Evolutionary conservation across 23 tunicate species (phyloP), one percentile per base, ranked within the genome.

Genomic region (Pegea sp.): DNA sequence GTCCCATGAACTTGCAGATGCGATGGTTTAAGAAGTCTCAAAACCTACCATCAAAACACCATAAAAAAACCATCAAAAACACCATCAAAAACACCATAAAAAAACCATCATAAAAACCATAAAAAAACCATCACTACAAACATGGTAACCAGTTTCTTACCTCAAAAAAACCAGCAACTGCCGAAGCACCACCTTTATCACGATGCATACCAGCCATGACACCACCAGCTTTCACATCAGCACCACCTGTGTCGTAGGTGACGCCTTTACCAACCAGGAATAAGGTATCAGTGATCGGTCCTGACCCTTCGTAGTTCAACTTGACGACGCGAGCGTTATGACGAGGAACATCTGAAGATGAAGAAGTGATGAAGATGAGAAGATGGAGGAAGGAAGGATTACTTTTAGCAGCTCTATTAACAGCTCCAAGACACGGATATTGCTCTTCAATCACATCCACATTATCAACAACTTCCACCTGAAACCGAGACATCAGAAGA

Each of bases 191-290:
- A n/a, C 98, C 90, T 44, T 89, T 89, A 60, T 89, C 98, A 24
- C 98, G 54, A 53, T 89, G 98, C 98, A 89, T 89, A 5, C 98
- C 98, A 0, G 91, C 98, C 98, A 89, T 89, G 29, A 76, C 69
- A 7, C 98, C 98, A 7, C 98, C 98, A 44, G 98, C 98, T 52
- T 89, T 89, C 7, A 89, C 75, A 53, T 89, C 98, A 33, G 98
- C 98, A 49, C 98, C 98, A 50, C 98, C 98, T 34, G 98, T 89
- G 62, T 89, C 98, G 44, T 89, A 89, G 4, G 98, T 89, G 24
- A 89, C 90, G 1, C 98, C 98, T 44, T 89, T 89, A 22, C 98
- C 98, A 20, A 89, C 98, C 22, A 89, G 59, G 42, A 89, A 71
- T 22, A 89, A 2, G 26, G 98, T 89, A 8, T 77, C 89, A 18